phyloP scores from a whole-genome alignment of 2,797 vertebrate species.

The Schizopygopsis malacanthus region DNA sequence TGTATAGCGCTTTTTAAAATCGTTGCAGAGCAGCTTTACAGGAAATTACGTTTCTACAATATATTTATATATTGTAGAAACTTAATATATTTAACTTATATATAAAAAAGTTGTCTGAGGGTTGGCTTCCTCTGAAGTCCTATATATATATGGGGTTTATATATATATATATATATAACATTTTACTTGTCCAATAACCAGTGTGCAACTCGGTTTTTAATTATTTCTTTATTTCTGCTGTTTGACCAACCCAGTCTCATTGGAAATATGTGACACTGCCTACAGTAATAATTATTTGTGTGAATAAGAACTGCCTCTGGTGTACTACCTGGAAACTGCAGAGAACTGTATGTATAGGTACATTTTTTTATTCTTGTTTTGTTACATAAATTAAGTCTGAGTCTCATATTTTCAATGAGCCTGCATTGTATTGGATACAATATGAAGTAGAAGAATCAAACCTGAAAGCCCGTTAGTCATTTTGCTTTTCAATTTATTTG shows the following conservation, averaged over 20 bases:
- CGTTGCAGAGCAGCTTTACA: too few relatives aligned
- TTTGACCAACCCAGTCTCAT: not conserved
- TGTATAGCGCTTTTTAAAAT: too few relatives aligned
- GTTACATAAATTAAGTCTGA: not conserved
- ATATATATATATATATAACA: not conserved
- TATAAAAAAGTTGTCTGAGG: too few relatives aligned
- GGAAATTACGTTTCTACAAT: too few relatives aligned
- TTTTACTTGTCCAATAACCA: not conserved
- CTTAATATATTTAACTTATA: too few relatives aligned
- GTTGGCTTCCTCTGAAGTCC: too few relatives aligned
- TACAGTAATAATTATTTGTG: not conserved
- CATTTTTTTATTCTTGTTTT: not conserved
- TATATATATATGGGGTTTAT: too few relatives aligned
- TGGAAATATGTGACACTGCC: not conserved
- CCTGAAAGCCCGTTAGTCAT: not conserved
- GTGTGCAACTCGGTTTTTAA: not conserved
- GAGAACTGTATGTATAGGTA: not conserved
- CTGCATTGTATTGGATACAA: not conserved
- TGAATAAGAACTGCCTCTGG: too few relatives aligned
- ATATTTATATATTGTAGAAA: too few relatives aligned
- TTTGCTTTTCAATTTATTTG: constrained; percentile 1
- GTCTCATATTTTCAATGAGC: not conserved
- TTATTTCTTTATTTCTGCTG: not conserved
- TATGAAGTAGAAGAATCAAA: not conserved
- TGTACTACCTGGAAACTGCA: too few relatives aligned